Evolutionary conservation across 2,888 invertebrate genomes (phyloP), one percentile per base, ranked within the genome.

Genomic region (Metellina segmentata): DNA sequence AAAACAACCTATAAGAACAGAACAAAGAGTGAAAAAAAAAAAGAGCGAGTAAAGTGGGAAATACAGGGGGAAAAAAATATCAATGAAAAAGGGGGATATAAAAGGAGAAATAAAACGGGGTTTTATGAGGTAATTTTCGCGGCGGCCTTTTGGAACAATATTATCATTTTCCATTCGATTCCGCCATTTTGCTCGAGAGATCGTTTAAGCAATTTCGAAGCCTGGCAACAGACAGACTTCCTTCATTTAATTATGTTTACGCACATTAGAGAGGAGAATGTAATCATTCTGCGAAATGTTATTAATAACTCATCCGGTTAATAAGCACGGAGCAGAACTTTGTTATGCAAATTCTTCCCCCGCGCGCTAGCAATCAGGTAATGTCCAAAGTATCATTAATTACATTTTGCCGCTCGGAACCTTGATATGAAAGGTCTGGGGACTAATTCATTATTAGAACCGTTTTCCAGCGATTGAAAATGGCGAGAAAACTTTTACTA

Each of bases 301-400:
- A 92, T 89, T 92, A 92, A 92, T 92, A 92, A 92, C 89, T 85
- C 81, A 92, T 92, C 89, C 89, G 82, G 78, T 88, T 92, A 92
- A 89, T 92, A 92, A 92, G 92, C 91, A 85, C 82, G 72, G 52
- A 83, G 34, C 77, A 86, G 87, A 91, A 88, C 91, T 88, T 88
- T 91, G 91, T 88, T 91, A 91, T 91, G 91, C 87, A 91, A 83
- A 91, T 91, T 85, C 85, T 85, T 89, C 77, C 34, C 61, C 74
- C 19, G n/a, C 69, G 75, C 34, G 4, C 49, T 20, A 34, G 83
- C 88, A 88, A 91, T 91, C 91, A 91, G 85, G 91, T 91, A 88
- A 91, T 88, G 91, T 88, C 86, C 86, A 83, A 88, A 88, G 83
- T 81, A 89, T 85, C 89, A 92, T 92, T 92, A 92, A 92, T 92